phyloP scores from a whole-genome alignment of 2,113 vertebrate genomes.

The Tiliqua scincoides region DNA sequence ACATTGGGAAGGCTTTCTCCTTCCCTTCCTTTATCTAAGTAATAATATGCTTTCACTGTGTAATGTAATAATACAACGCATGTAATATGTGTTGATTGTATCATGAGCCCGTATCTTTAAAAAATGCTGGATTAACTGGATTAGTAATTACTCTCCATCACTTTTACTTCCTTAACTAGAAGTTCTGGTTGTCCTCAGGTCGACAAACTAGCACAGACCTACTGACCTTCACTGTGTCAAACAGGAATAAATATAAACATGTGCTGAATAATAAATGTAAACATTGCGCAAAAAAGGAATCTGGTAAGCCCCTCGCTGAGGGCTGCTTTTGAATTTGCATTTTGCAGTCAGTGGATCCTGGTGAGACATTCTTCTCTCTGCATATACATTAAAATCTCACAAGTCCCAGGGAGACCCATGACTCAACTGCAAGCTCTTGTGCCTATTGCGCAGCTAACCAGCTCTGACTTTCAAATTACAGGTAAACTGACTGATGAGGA shows the following conservation, averaged over 20 bases:
- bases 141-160: too few relatives aligned
- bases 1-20: not conserved
- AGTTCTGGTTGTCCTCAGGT: not conserved
- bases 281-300: not conserved
- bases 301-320: not conserved
- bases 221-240: not conserved
- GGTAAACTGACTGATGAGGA: not conserved
- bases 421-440: not conserved
- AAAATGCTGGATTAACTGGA: too few relatives aligned
- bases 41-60: not conserved
- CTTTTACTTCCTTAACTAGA: not conserved
- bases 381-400: too few relatives aligned
- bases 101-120: too few relatives aligned
- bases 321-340: not conserved
- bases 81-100: too few relatives aligned
- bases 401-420: not conserved
- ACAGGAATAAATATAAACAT: not conserved
- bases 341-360: not conserved
- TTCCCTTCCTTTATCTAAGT: not conserved
- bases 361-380: not conserved
- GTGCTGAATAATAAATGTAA: not conserved
- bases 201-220: not conserved
- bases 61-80: too few relatives aligned
- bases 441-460: not conserved
- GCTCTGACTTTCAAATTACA: not conserved